A percentile compares a stretch with the other conserved stretches of the same genome.
phyloP scores from a whole-genome alignment of 2,113 vertebrate genomes.

The Nymphicus hollandicus region DNA sequence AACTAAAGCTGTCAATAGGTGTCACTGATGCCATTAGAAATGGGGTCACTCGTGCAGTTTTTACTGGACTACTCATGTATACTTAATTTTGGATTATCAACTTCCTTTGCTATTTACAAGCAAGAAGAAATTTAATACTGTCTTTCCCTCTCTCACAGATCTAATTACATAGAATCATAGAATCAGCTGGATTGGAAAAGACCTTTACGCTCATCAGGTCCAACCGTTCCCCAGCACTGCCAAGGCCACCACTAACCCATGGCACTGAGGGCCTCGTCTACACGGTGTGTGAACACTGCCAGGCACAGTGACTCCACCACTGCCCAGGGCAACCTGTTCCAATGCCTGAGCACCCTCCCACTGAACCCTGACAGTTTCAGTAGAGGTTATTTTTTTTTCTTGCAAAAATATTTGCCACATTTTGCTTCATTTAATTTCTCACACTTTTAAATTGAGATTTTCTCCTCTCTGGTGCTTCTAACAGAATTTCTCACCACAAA shows the following conservation, averaged over 20 bases:
- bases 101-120: not conserved
- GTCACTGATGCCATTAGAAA: not conserved
- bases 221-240: not conserved
- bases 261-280: not conserved
- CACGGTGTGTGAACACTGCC: not conserved
- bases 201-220: not conserved
- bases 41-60: not conserved
- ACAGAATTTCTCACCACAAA: not conserved
- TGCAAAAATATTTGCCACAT: not conserved
- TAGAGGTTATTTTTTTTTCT: not conserved
- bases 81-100: not conserved
- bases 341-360: not conserved
- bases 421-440: not conserved
- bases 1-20: not conserved
- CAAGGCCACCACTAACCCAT: not conserved
- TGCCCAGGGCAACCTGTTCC: not conserved
- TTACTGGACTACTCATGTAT: not conserved
- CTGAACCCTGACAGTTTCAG: not conserved
- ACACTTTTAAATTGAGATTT: not conserved
- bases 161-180: not conserved
- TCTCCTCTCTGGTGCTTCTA: not conserved
- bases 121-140: not conserved
- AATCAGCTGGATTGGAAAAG: not conserved
- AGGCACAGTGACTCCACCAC: not conserved
- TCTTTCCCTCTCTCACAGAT: not conserved